These are phyloP conservation scores for Pipa parva DNA, from an alignment of 2,113 vertebrate species.

Conservation along the genomic window DNA sequence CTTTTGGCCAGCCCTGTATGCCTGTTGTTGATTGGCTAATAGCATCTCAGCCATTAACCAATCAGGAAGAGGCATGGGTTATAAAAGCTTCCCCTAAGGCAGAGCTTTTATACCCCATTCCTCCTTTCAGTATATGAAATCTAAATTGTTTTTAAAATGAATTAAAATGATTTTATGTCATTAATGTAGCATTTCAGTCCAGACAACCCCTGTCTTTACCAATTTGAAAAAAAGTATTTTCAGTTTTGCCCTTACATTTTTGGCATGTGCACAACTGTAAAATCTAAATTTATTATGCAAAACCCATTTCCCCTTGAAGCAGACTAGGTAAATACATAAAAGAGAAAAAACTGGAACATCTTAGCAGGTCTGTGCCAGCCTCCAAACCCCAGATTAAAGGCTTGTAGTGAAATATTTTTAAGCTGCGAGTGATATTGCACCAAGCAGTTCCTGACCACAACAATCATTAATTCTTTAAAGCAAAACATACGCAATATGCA, in stretches of 20 bases:
- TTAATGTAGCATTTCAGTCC: too few species aligned
- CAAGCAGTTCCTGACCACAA: constrained; percentile 26
- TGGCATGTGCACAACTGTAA: constrained; percentile 16
- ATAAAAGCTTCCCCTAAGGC: too few species aligned
- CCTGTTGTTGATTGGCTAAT: too few species aligned
- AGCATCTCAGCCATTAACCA: too few species aligned
- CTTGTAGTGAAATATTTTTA: constrained; percentile 33
- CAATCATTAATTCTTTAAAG: constrained; percentile 33
- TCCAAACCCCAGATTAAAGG: constrained; percentile 37
- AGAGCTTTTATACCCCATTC: too few species aligned
- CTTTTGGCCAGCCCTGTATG: too few species aligned
- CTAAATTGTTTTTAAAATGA: too few species aligned
- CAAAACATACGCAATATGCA: constrained; percentile 6
- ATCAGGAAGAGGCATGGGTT: too few species aligned
- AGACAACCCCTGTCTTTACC: too few species aligned
- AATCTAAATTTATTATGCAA: constrained; percentile 38
- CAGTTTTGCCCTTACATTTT: background rate
- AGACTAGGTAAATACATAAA: constrained; percentile 32
- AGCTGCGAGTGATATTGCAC: constrained; percentile 31
- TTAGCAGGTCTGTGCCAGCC: constrained; percentile 39
- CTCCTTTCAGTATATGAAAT: too few species aligned
- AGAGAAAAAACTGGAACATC: constrained; percentile 39
- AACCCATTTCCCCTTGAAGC: constrained; percentile 36
- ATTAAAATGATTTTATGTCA: too few species aligned
- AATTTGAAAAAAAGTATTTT: too few species aligned